Evolutionary conservation across 2,888 invertebrate species (phyloP).

Genomic region (Cosmorhoe ocellata): DNA sequence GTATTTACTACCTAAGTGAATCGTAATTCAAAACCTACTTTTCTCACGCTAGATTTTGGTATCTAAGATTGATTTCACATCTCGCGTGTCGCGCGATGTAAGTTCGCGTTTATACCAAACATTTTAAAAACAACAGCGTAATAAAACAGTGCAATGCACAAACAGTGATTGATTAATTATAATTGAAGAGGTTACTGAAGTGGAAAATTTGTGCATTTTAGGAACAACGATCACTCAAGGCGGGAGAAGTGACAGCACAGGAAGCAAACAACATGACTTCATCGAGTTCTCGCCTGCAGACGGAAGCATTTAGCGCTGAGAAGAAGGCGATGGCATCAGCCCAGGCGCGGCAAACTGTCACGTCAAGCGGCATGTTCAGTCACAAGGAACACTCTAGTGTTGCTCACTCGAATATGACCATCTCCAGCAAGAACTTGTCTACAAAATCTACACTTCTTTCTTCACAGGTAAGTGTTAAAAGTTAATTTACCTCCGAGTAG

Average conservation of each 20-base stretch:
- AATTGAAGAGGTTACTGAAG: conserved; percentile 12
- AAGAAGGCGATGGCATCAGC: conserved; percentile 88
- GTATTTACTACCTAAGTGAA: conserved; percentile 64
- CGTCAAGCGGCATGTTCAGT: conserved; percentile 90
- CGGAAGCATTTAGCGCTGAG: conserved; percentile 93
- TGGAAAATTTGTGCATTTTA: conserved; percentile 62
- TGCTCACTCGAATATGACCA: conserved; percentile 91
- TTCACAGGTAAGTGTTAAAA: conserved; percentile 68
- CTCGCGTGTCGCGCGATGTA: too few species aligned
- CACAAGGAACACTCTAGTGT: conserved; percentile 86
- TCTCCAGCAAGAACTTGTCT: conserved; percentile 88
- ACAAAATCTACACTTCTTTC: conserved; percentile 84
- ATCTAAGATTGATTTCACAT: too few species aligned
- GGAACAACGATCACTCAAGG: conserved; percentile 92
- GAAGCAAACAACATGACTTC: conserved; percentile 93
- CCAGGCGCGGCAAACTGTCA: conserved; percentile 91
- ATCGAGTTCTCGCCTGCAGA: conserved; percentile 91
- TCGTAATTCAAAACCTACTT: too few species aligned
- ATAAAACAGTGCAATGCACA: background rate
- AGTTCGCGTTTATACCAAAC: too few species aligned
- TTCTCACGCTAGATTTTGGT: too few species aligned
- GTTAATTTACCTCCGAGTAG: too few species aligned
- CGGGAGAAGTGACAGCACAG: conserved; percentile 92
- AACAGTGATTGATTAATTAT: conserved; percentile 26
- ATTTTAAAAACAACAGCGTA: conserved; percentile 13